A percentile compares a stretch with the other conserved stretches of the same genome.
These are phyloP conservation scores for Eurytoma adleriae DNA, from an alignment of 2,888 invertebrate genomes.

Conservation along the genomic window DNA sequence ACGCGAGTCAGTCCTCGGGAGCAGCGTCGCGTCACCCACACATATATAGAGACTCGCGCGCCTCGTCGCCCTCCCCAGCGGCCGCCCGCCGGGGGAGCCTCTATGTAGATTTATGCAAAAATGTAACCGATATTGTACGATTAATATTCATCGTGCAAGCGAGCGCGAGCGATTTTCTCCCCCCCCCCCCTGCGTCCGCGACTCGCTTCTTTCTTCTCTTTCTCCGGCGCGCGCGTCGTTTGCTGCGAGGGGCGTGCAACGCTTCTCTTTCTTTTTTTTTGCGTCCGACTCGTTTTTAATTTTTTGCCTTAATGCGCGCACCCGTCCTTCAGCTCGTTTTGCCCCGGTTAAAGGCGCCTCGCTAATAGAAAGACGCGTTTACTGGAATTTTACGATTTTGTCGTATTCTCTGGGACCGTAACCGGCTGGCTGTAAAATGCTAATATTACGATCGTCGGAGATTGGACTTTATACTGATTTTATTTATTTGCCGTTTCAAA, in stretches of 20 bases:
- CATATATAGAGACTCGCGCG: background rate
- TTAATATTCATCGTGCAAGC: slow-evolving; percentile 67
- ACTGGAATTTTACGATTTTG: slow-evolving; percentile 36
- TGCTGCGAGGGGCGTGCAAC: too few relatives aligned
- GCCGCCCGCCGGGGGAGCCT: slow-evolving; percentile 27
- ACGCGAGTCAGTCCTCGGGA: background rate
- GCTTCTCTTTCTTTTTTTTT: slow-evolving; percentile 6
- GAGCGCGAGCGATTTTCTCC: slow-evolving; percentile 54
- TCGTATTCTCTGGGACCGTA: slow-evolving; percentile 3
- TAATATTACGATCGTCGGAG: background rate
- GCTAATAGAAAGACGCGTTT: slow-evolving; percentile 46
- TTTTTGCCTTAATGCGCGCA: slow-evolving; percentile 35
- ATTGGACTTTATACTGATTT: slow-evolving; percentile 12
- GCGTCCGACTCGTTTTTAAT: slow-evolving; percentile 35
- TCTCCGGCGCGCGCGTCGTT: too few relatives aligned
- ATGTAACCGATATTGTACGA: slow-evolving; percentile 69
- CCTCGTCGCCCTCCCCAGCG: slow-evolving; percentile 11
- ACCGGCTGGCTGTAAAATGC: background rate
- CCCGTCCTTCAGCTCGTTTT: slow-evolving; percentile 25
- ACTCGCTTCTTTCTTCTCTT: slow-evolving; percentile 5
- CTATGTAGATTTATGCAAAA: slow-evolving; percentile 69
- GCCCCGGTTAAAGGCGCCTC: slow-evolving; percentile 22
- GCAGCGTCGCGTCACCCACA: background rate
- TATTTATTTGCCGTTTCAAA: background rate
- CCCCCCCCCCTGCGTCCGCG: slow-evolving; percentile 15